Conservation (phyloP, 1,140 invertebrate species). For the Zaprionus africanus region DNA sequence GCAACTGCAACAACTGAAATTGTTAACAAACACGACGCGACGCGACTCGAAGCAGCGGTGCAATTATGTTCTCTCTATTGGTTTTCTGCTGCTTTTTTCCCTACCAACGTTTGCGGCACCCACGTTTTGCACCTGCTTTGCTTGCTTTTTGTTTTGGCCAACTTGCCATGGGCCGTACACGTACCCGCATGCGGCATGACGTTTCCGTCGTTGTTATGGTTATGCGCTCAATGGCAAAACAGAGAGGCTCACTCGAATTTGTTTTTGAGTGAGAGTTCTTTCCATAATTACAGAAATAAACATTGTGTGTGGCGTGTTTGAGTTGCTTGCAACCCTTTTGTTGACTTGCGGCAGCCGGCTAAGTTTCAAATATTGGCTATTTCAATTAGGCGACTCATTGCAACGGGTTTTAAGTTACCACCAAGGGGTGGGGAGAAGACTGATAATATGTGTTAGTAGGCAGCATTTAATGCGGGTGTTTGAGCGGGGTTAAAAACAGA, state of each 20-base stretch:
- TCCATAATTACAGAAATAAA: slow-evolving; percentile 63
- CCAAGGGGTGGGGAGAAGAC: neutral
- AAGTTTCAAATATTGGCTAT: slow-evolving; percentile 76
- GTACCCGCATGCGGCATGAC: slow-evolving; percentile 26
- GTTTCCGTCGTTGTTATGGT: slow-evolving; percentile 72
- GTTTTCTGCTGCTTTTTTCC: slow-evolving; percentile 45
- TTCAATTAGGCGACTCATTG: slow-evolving; percentile 64
- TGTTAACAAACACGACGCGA: slow-evolving; percentile 39
- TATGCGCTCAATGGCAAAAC: slow-evolving; percentile 52
- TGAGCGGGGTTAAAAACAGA: too few relatives aligned
- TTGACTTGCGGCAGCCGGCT: slow-evolving; percentile 31
- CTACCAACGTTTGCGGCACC: slow-evolving; percentile 31
- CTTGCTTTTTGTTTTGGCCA: slow-evolving; percentile 79
- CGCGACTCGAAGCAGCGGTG: slow-evolving; percentile 16
- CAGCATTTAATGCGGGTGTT: neutral
- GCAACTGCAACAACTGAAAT: slow-evolving; percentile 49
- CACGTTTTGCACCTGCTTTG: slow-evolving; percentile 72
- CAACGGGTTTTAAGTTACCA: slow-evolving; percentile 57
- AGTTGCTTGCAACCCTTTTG: slow-evolving; percentile 43
- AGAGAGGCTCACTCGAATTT: slow-evolving; percentile 42
- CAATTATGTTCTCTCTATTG: slow-evolving; percentile 73
- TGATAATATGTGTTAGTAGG: neutral
- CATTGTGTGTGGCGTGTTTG: slow-evolving; percentile 25
- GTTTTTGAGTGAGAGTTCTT: slow-evolving; percentile 47
- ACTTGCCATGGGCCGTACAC: slow-evolving; percentile 53